Percentiles rank a stretch among this genome's conserved stretches.
Conservation (phyloP, 2,113 vertebrate genomes). For the Lampris incognitus region DNA sequence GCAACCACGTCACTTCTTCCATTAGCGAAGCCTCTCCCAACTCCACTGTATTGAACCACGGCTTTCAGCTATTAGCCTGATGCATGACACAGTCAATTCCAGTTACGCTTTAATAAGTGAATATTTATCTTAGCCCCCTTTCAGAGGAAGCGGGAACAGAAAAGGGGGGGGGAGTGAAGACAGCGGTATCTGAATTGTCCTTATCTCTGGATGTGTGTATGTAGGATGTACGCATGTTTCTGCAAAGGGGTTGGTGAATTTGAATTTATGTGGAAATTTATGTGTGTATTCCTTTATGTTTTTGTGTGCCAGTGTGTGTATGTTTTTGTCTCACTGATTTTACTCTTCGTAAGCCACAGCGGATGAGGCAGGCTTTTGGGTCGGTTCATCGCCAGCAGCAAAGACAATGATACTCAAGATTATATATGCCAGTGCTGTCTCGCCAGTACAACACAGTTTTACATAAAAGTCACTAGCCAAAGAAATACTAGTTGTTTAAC, state of each 20-base stretch:
- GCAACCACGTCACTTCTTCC: constrained; percentile 97
- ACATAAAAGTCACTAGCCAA: neutral
- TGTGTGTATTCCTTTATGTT: neutral
- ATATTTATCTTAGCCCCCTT: constrained; percentile 87
- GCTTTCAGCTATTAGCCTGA: constrained; percentile 94
- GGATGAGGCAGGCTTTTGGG: constrained; percentile 20
- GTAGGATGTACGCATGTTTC: neutral
- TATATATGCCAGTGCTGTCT: neutral
- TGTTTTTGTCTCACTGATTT: constrained; percentile 31
- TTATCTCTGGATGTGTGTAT: constrained; percentile 76
- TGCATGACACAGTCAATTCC: constrained; percentile 96
- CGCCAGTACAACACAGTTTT: neutral
- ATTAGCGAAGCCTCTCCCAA: constrained; percentile 96
- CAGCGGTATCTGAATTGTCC: constrained; percentile 76
- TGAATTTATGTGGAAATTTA: constrained; percentile 14
- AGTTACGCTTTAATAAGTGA: constrained; percentile 97
- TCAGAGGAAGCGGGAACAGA: constrained; percentile 55
- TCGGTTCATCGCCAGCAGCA: constrained; percentile 51
- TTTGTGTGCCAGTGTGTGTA: neutral
- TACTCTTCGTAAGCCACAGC: constrained; percentile 45
- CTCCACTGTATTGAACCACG: constrained; percentile 95
- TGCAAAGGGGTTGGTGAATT: neutral
- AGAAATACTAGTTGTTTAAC: neutral
- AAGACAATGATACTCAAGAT: constrained; percentile 12
- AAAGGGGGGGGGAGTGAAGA: constrained; percentile 52